phyloP scores from a whole-genome alignment of 2,113 vertebrate genomes.

The Arvicanthis niloticus region DNA sequence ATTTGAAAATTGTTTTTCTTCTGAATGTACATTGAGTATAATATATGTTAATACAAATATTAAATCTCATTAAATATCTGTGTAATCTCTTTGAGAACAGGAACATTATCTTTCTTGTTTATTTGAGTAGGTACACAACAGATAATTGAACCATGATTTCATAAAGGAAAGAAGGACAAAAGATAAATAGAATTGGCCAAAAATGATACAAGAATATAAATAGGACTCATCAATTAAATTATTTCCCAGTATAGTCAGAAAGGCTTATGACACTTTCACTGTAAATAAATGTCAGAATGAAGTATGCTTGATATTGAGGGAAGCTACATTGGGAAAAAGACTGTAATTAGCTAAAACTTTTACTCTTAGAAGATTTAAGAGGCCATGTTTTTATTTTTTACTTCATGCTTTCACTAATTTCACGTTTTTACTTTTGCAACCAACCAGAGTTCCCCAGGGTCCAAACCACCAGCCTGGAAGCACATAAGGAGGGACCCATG shows the following conservation, averaged over 20 bases:
- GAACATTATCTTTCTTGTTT: not conserved
- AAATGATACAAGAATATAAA: not conserved
- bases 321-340: not conserved
- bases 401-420: not conserved
- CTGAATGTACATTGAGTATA: no score
- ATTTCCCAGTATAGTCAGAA: not conserved
- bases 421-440: not conserved
- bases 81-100: not conserved
- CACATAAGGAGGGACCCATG: no score
- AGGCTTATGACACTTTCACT: not conserved
- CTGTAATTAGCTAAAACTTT: not conserved
- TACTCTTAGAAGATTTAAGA: not conserved
- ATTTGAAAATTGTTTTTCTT: not conserved
- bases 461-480: no score
- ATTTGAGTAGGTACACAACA: not conserved
- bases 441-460: no score
- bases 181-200: not conserved
- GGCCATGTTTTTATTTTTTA: not conserved
- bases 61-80: not conserved
- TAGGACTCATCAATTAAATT: not conserved
- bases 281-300: not conserved
- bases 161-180: not conserved
- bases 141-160: not conserved
- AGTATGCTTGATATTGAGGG: fast-evolving
- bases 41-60: not conserved